A percentile compares a stretch with the other conserved stretches of the same genome.
Conservation (phyloP, 2,797 vertebrate species). For the Eulemur mongoz region DNA sequence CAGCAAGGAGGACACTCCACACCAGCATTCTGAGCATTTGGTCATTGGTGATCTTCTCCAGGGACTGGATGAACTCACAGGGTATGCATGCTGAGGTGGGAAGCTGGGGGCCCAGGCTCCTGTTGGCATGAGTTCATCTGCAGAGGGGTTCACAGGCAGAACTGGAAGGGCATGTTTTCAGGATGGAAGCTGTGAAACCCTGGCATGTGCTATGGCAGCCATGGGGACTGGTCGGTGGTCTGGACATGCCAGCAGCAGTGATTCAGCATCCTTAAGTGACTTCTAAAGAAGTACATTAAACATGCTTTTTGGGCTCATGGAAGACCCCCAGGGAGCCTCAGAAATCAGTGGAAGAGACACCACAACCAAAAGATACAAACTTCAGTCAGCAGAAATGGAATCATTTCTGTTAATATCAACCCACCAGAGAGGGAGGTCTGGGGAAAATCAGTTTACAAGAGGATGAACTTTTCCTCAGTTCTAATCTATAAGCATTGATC, state of each 20-base stretch:
- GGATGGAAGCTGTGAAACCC: neutral
- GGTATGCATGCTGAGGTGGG: neutral
- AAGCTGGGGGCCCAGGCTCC: neutral
- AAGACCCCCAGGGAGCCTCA: neutral
- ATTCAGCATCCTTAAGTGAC: neutral
- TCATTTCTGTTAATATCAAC: conserved; percentile 1
- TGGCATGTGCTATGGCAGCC: neutral
- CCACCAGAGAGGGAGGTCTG: neutral
- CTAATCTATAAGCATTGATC: conserved; percentile 69
- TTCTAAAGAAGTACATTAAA: conserved; percentile 14
- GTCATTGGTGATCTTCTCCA: too few relatives aligned
- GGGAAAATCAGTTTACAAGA: conserved; percentile 52
- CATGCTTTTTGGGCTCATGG: neutral
- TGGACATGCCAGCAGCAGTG: neutral
- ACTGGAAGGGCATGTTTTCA: neutral
- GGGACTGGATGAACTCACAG: neutral
- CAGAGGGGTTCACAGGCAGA: neutral
- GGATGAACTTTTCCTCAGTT: conserved; percentile 28
- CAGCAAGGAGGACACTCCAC: neutral
- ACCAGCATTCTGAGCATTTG: neutral
- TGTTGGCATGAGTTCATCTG: neutral
- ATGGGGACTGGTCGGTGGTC: neutral
- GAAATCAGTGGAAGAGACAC: neutral
- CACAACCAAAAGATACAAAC: neutral
- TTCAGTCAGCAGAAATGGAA: neutral